Evolutionary conservation across 2,888 invertebrate genomes (phyloP).

Genomic region (Scaptomyza tumidula): DNA sequence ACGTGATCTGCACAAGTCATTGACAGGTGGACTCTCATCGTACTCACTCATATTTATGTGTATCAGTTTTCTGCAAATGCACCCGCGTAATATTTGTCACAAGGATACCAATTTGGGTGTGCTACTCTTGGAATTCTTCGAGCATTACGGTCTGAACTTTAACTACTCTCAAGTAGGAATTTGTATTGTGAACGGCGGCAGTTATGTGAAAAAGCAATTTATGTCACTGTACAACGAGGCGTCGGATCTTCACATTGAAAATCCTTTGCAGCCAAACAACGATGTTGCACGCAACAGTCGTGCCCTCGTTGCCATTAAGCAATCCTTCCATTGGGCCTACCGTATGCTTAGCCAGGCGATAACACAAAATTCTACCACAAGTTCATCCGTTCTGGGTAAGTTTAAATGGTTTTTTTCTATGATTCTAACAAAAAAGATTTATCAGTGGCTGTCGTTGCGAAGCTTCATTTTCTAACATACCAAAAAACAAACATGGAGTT

Average conservation of each 20-base stretch:
- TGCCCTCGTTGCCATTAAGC: conserved; percentile 88
- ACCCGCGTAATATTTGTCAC: conserved; percentile 92
- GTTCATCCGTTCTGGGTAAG: conserved; percentile 87
- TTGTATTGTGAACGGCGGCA: conserved; percentile 94
- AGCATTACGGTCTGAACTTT: conserved; percentile 97
- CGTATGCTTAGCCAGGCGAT: conserved; percentile 91
- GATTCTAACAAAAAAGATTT: too few species aligned
- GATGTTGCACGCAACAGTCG: conserved; percentile 99
- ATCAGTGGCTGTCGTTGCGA: too few species aligned
- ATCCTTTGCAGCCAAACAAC: conserved; percentile 97
- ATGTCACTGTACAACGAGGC: conserved; percentile 93
- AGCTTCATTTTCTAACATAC: too few species aligned
- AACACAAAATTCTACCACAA: conserved; percentile 85
- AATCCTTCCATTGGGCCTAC: conserved; percentile 98
- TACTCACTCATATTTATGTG: conserved; percentile 99
- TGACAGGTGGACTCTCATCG: conserved; percentile 98
- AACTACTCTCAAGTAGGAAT: conserved; percentile 95
- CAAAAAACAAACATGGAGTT: too few species aligned
- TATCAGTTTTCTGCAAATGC: conserved; percentile 97
- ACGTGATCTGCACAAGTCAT: conserved; percentile 99
- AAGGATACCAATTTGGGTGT: conserved; percentile 93
- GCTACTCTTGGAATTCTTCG: conserved; percentile 97
- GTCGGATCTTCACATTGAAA: conserved; percentile 97
- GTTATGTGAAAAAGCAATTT: conserved; percentile 93
- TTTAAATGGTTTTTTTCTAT: not conserved